Evolutionary conservation across 2,797 vertebrate species (phyloP).

Genomic region (Cynodonichthys magdalenae): DNA sequence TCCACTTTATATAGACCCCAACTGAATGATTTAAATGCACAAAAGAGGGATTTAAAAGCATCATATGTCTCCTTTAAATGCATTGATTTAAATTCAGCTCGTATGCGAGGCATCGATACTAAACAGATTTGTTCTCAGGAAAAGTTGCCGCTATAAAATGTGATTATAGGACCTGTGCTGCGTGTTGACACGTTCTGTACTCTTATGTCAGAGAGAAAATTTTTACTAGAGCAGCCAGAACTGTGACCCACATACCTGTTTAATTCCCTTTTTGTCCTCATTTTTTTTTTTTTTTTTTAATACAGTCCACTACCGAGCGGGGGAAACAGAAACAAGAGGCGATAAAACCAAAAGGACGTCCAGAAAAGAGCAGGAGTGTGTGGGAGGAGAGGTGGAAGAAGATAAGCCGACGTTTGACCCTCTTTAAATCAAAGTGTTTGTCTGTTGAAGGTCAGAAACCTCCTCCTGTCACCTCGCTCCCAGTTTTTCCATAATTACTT

Average conservation of each 20-base stretch:
- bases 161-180: no score
- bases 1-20: no score
- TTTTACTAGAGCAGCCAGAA: conserved; percentile 45
- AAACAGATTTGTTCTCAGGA: no score
- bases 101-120: no score
- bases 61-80: no score
- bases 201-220: conserved; percentile 27
- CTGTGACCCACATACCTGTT: conserved; percentile 70
- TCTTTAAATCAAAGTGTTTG: conserved; percentile 48
- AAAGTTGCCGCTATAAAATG: no score
- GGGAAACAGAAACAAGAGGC: conserved; percentile 13
- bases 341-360: background rate
- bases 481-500: conserved; percentile 30
- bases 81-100: no score
- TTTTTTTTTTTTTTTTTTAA: conserved; percentile 31
- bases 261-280: conserved; percentile 56
- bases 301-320: conserved; percentile 23
- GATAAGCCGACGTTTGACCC: conserved; percentile 26
- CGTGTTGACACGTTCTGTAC: conserved; percentile 35
- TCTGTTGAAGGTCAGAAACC: conserved; percentile 43
- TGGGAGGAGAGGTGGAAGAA: conserved; percentile 3
- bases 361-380: background rate
- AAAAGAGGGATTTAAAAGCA: no score
- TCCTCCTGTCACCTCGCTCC: conserved; percentile 13
- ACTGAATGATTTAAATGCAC: no score